Conservation (phyloP, 2,888 invertebrate genomes). For the Brachyopa scutellaris region DNA sequence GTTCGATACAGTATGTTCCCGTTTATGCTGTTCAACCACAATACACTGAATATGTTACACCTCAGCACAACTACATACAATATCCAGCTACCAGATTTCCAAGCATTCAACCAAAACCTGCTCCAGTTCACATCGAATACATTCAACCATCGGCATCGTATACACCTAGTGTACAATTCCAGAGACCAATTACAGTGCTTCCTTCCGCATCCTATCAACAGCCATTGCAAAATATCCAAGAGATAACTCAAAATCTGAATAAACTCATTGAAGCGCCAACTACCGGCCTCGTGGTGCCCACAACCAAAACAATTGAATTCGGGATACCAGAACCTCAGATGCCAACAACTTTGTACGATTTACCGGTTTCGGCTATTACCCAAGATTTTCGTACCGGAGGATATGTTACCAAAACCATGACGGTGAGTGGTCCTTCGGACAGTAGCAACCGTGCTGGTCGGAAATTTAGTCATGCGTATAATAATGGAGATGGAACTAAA, state of each 20-base stretch:
- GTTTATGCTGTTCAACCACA: constrained; percentile 30
- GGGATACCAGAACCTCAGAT: constrained; percentile 43
- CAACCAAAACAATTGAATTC: constrained; percentile 7
- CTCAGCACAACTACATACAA: constrained; percentile 10
- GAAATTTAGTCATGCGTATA: constrained; percentile 40
- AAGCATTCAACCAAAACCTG: background rate
- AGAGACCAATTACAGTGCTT: constrained; percentile 50
- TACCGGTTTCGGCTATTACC: constrained; percentile 43
- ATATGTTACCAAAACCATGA: constrained; percentile 36
- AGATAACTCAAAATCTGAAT: background rate
- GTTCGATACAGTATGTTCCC: constrained; percentile 7
- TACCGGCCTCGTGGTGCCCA: background rate
- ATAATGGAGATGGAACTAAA: constrained; percentile 42
- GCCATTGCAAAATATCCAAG: background rate
- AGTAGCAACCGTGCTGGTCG: background rate
- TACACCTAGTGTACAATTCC: background rate
- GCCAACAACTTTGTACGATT: constrained; percentile 36
- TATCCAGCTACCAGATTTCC: background rate
- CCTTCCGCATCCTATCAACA: constrained; percentile 1
- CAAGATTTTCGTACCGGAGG: constrained; percentile 53
- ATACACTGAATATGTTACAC: constrained; percentile 8
- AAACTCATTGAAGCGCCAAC: constrained; percentile 17
- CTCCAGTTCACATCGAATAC: background rate
- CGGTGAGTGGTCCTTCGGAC: background rate
- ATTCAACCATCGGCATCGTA: background rate